A percentile compares a stretch with the other conserved stretches of the same genome.
phyloP scores from a whole-genome alignment of 2,888 invertebrate species.

The Leptopterna dolabrata region DNA sequence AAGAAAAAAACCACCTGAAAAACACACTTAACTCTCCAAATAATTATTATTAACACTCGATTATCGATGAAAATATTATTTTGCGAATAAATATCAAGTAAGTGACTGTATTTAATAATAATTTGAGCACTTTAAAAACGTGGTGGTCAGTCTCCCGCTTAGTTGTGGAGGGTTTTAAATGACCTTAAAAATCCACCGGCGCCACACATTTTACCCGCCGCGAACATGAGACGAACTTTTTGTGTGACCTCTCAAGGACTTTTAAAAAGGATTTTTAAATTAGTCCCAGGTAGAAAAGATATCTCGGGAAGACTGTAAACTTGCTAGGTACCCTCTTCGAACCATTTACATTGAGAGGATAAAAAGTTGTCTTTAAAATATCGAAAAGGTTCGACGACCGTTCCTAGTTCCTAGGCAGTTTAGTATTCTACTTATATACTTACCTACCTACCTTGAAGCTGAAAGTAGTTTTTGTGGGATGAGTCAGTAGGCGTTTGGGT shows the following conservation, averaged over 20 bases:
- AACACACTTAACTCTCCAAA: neutral
- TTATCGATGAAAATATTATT: no score
- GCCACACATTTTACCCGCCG: neutral
- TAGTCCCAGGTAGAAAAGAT: constrained; percentile 13
- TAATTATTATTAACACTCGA: no score
- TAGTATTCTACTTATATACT: no score
- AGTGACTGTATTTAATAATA: no score
- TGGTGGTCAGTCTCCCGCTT: neutral
- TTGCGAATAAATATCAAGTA: no score
- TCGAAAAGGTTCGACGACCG: neutral
- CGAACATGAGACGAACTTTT: neutral
- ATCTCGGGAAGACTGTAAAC: neutral
- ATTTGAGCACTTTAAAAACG: no score
- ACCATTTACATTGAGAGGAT: no score
- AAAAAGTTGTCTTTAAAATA: neutral
- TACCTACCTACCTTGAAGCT: no score
- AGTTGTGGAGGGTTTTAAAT: constrained; percentile 6
- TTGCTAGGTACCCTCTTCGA: no score
- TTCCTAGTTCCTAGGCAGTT: no score
- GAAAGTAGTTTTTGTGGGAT: no score
- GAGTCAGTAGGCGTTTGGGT: no score
- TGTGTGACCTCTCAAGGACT: neutral
- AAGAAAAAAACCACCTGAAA: neutral
- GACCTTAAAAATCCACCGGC: constrained; percentile 1
- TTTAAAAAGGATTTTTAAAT: constrained; percentile 17